phyloP scores from a whole-genome alignment of 2,888 invertebrate species.

The Gandaritis pyraliata region DNA sequence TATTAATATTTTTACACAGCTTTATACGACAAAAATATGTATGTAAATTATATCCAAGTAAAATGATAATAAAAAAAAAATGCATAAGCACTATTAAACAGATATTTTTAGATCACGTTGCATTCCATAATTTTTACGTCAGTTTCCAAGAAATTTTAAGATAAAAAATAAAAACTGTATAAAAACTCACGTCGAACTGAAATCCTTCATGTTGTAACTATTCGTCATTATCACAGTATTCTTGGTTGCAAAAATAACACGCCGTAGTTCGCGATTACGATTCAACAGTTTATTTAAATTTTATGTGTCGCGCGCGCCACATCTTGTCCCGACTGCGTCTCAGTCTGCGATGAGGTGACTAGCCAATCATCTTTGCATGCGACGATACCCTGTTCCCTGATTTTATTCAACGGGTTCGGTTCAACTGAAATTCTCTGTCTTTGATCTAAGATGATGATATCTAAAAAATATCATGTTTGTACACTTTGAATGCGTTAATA shows the following conservation, averaged over 20 bases:
- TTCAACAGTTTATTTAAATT: constrained; percentile 46
- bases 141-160: no score
- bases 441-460: no score
- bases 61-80: no score
- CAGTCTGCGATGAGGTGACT: constrained; percentile 55
- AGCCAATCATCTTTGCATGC: constrained; percentile 24
- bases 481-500: no score
- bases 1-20: no score
- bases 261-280: constrained; percentile 35
- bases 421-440: not conserved
- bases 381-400: constrained; percentile 19
- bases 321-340: constrained; percentile 57
- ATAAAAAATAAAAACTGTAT: not conserved
- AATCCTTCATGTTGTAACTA: constrained; percentile 78
- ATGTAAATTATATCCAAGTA: no score
- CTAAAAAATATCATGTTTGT: no score
- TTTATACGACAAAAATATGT: no score
- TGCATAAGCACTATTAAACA: no score
- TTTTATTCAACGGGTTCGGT: constrained; percentile 6
- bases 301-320: constrained; percentile 56
- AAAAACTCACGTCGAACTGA: constrained; percentile 77
- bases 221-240: constrained; percentile 67
- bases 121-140: no score
- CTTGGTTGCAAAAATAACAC: constrained; percentile 27
- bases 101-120: no score